Conservation (phyloP, 2,113 vertebrate genomes). For the Myrmophylax atrothorax region DNA sequence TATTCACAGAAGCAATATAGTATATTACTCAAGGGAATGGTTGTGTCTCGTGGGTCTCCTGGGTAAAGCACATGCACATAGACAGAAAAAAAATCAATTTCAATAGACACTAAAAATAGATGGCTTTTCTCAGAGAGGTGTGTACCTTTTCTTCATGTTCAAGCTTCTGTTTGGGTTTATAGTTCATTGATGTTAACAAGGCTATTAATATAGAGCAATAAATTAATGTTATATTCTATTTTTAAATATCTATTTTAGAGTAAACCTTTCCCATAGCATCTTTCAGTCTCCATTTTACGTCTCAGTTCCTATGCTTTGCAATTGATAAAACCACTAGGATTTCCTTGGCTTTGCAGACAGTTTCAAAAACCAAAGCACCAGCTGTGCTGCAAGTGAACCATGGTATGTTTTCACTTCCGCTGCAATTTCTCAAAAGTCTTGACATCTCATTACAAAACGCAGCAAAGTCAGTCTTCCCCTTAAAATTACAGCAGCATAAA, state of each 20-base stretch:
- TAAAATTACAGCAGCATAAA: neutral
- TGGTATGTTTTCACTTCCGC: slow-evolving; percentile 9
- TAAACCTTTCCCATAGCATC: neutral
- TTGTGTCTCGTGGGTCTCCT: neutral
- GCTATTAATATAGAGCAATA: slow-evolving; percentile 29
- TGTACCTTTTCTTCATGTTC: neutral
- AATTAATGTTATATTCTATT: neutral
- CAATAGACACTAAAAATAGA: slow-evolving; percentile 52
- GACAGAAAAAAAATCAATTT: slow-evolving; percentile 48
- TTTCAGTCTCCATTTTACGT: neutral
- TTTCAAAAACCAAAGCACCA: slow-evolving; percentile 1
- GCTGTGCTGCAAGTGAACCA: neutral
- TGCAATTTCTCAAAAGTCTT: neutral
- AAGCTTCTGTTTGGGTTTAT: neutral
- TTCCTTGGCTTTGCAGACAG: neutral
- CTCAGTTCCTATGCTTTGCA: neutral
- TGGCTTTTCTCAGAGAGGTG: neutral
- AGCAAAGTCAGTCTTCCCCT: neutral
- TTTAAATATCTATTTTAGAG: neutral
- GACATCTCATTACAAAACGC: slow-evolving; percentile 12
- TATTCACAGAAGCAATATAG: slow-evolving; percentile 1
- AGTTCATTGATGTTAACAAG: slow-evolving; percentile 43
- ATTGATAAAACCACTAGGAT: neutral
- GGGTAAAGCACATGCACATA: slow-evolving; percentile 1
- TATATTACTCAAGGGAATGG: slow-evolving; percentile 30